Conservation (phyloP, 2,113 vertebrate genomes). For the Neolamprologus fasciatus region DNA sequence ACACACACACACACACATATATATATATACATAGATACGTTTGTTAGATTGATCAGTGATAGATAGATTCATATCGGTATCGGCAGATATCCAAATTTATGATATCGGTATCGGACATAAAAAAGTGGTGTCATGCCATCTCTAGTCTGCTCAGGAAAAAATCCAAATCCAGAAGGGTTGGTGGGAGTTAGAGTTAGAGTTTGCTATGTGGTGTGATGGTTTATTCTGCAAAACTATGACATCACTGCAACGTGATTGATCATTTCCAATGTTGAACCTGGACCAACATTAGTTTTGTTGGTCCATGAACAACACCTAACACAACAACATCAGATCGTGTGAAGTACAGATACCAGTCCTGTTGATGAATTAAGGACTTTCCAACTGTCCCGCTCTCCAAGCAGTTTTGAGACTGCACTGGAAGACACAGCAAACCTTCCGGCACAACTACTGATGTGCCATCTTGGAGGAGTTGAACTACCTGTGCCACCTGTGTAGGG, state of each 20-base stretch:
- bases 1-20: fast-evolving
- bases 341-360: background rate
- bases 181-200: background rate
- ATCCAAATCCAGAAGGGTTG: background rate
- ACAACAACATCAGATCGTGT: background rate
- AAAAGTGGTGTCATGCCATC: background rate
- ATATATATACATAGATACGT: fast-evolving
- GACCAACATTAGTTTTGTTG: background rate
- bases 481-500: background rate
- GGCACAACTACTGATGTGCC: background rate
- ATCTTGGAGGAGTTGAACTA: background rate
- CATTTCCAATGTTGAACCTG: background rate
- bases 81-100: background rate
- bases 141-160: background rate
- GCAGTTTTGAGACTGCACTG: background rate
- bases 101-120: background rate
- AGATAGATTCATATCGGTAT: background rate
- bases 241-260: background rate
- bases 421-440: background rate
- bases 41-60: background rate
- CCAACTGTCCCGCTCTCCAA: background rate
- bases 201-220: background rate
- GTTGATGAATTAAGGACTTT: background rate
- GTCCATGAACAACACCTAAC: background rate
- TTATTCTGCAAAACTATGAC: background rate